Evolutionary conservation across 2,797 vertebrate species (phyloP).

Genomic region (Rhyacichthys aspro): DNA sequence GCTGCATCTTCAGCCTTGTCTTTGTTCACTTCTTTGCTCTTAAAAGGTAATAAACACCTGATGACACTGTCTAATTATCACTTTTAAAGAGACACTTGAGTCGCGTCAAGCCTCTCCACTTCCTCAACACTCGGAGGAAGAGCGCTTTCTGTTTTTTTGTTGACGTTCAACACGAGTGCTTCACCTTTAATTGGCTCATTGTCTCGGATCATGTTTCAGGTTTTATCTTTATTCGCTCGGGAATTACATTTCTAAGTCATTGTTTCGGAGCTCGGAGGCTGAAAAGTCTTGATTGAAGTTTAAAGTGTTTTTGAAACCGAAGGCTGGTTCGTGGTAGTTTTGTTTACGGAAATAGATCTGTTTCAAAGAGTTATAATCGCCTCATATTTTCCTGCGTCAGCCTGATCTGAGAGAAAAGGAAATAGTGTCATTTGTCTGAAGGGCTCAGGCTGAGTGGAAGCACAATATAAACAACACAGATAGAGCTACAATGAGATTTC

Average conservation of each 20-base stretch:
- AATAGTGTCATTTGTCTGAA: too few relatives aligned
- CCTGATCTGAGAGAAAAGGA: too few relatives aligned
- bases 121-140: constrained; percentile 40
- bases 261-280: neutral
- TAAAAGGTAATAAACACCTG: constrained; percentile 40
- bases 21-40: constrained; percentile 21
- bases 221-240: neutral
- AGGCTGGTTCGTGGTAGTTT: neutral
- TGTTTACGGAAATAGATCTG: too few relatives aligned
- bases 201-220: constrained; percentile 28
- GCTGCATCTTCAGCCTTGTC: constrained; percentile 11
- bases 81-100: constrained; percentile 41
- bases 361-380: too few relatives aligned
- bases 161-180: constrained; percentile 28
- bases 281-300: neutral
- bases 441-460: too few relatives aligned
- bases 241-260: neutral
- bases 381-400: too few relatives aligned
- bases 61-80: constrained; percentile 51
- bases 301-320: neutral
- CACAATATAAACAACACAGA: too few relatives aligned
- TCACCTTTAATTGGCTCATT: constrained; percentile 58
- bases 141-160: neutral
- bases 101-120: constrained; percentile 45
- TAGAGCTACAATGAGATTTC: too few relatives aligned